Conservation (phyloP, 2,113 vertebrate species). For the Hippocampus barbouri region DNA sequence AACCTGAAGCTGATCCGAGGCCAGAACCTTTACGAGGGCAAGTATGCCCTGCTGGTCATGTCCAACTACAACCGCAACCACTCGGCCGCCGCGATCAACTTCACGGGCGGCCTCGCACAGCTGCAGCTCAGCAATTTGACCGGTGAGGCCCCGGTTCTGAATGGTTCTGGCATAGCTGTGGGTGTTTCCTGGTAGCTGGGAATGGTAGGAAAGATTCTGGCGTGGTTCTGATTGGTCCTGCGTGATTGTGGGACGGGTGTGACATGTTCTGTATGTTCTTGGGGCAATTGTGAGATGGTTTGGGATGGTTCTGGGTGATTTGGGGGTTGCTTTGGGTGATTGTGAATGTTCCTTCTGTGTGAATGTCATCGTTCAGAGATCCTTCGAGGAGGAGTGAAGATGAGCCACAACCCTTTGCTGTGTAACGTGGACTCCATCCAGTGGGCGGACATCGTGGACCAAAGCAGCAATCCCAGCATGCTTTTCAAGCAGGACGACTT, state of each 20-base stretch:
- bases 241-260: no score
- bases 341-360: neutral
- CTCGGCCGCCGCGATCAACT: conserved; percentile 35
- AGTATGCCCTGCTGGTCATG: conserved; percentile 77
- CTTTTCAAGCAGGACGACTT: neutral
- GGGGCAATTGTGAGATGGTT: neutral
- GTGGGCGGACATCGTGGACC: conserved; percentile 83
- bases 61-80: conserved; percentile 76
- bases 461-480: conserved; percentile 22
- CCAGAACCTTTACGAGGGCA: conserved; percentile 78
- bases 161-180: neutral
- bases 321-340: no score
- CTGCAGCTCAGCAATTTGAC: conserved; percentile 80
- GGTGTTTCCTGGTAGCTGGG: no score
- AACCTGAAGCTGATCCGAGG: conserved; percentile 88
- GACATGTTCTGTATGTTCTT: no score
- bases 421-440: conserved; percentile 81
- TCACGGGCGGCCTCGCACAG: conserved; percentile 70
- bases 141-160: conserved; percentile 61
- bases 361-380: conserved; percentile 75
- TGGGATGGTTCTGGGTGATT: no score
- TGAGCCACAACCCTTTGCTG: conserved; percentile 79
- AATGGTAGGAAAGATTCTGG: no score
- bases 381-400: conserved; percentile 81
- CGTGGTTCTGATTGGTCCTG: no score